Evolutionary conservation across 2,797 vertebrate genomes (phyloP), one percentile per base, ranked within the genome.

Genomic region (Scolopax rusticola): DNA sequence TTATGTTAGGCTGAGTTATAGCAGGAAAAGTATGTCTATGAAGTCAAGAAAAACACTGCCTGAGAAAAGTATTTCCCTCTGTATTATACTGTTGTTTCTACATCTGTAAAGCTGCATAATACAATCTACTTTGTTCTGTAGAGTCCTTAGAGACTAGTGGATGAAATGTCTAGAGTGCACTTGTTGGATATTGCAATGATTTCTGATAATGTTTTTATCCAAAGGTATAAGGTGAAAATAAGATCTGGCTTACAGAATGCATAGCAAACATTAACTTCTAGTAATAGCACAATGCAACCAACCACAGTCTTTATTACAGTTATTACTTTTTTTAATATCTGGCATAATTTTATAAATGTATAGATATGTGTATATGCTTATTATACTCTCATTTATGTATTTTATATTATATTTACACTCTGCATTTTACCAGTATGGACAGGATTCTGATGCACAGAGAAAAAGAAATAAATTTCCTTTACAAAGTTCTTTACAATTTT

Each of bases 331-430:
- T 38, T 43, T 13, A 10, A 25, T 76, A 69, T 16, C 17, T 41
- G 6, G 6, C 18, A 65, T 8, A 69, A 65, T 65, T 75, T 61
- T 65, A 61, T 41, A 69, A 43, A 71, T n/a, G 24, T 13, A 40
- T 41, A 33, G 1, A 7, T 15, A 33, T 4, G 1, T 54, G 1
- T 9, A 25, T 28, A 23, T 21, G 7, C 8, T 1, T 71, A 9
- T 32, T 61, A 33, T 38, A 47, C 5, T 24, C 4, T 19, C 7
- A 24, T 63, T 40, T 41, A n/a, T 36, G 1, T 23, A 25, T 28
- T 48, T 5, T 21, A 48, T 59, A 43, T 36, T 14, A 30, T 3
- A 20, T 54, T 12, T 47, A n/a, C 8, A 40, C 6, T 33, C 21
- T 67, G 12, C 13, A n/a, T 60, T 93, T 87, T 61, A 71, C 5